Base-by-base conservation (phyloP, 2,797 vertebrate species). In the Mycteria americana region DNA sequence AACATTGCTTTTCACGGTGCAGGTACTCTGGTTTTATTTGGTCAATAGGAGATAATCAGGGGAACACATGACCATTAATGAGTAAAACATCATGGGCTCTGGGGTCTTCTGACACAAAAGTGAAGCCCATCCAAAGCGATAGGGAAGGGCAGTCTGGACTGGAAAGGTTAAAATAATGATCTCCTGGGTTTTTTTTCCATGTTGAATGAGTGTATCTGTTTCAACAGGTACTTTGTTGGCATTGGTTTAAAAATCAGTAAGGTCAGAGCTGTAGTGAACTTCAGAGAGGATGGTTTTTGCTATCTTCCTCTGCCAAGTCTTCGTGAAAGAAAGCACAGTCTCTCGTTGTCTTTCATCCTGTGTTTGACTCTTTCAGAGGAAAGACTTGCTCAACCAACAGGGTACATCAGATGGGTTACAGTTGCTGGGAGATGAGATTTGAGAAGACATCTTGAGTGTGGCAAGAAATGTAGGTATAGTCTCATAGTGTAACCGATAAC, bases 351-450 rank as follows among this genome's bases (percentile, higher is more conserved):
- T 94, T 87, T 93, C 53, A 69, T 96, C 45, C 56, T 70, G 15
- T 46, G 28, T 93, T 89, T 69, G 67, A 78, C 22, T 78, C 43
- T 83, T 63, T 76, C 48, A 62, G 53, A 77, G 45, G 25, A 77
- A 60, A 39, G 53, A n/a, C 51, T 81, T 90, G 50, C 39, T 91
- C 24, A 73, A 18, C 65, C 39, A 79, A 2, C 28, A 73, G 63
- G 24, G 48, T 69, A 31, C 57, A 48, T 92, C 90, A 80, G 68
- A 56, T 83, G 45, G 30, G 59, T 85, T 93, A 25, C 0, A 2
- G 54, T 78, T 91, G 57, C 86, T 94, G 75, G 81, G 88, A 83
- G 88, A 62, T 85, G 74, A 95, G 84, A 82, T 93, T 73, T 92
- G 88, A 72, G 57, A 57, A 28, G 46, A 27, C 80, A 83, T 2